phyloP scores from a whole-genome alignment of 2,888 invertebrate genomes.

The Kuschelorhynchus macadamiae region DNA sequence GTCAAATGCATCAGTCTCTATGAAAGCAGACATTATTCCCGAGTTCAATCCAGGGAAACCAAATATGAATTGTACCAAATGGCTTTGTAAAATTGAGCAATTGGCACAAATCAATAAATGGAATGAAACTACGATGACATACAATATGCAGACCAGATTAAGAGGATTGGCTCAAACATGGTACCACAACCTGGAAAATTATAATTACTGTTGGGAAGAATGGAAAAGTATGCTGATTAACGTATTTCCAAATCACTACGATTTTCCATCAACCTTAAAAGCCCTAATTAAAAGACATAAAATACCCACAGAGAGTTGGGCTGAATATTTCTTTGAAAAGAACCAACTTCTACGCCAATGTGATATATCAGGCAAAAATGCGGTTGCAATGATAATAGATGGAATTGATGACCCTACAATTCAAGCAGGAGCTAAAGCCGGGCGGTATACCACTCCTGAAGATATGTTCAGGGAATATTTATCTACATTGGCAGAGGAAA shows the following conservation, averaged over 20 bases:
- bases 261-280: constrained; percentile 4
- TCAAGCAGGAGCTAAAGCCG: no score
- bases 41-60: not conserved
- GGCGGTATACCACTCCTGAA: not conserved
- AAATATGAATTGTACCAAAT: not conserved
- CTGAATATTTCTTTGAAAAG: constrained; percentile 12
- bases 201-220: not conserved
- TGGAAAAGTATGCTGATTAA: not conserved
- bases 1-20: not conserved
- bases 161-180: not conserved
- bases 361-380: not conserved
- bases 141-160: not conserved
- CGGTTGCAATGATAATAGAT: not conserved
- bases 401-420: not conserved
- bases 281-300: constrained; percentile 3
- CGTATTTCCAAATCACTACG: no score
- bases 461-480: constrained; percentile 1
- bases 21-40: not conserved
- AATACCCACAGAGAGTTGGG: not conserved
- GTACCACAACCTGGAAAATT: constrained; percentile 12
- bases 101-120: constrained; percentile 23
- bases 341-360: no score
- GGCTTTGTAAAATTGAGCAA: not conserved
- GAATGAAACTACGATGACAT: constrained; percentile 8
- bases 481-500: not conserved